Percentiles rank a stretch among this genome's conserved stretches.
phyloP scores from a whole-genome alignment of 2,797 vertebrate species.

The Prunella strophiata region DNA sequence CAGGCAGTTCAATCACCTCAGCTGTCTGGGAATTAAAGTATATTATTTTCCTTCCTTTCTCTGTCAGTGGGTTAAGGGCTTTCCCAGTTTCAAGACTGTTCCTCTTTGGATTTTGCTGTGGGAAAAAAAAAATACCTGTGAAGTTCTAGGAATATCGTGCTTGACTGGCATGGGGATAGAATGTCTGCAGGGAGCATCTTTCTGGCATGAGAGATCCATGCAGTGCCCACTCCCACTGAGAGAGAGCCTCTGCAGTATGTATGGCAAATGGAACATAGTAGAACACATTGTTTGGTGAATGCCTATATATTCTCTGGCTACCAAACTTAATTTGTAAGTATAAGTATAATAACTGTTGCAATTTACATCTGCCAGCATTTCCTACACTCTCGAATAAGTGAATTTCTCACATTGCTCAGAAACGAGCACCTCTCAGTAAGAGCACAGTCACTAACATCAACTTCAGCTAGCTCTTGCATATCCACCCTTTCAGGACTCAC shows the following conservation, averaged over 20 bases:
- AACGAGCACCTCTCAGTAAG: neutral
- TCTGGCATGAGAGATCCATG: neutral
- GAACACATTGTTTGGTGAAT: neutral
- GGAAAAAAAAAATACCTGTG: neutral
- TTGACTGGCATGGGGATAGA: neutral
- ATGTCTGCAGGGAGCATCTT: neutral
- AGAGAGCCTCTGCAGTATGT: neutral
- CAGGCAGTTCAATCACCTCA: neutral
- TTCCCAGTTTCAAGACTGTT: constrained; percentile 7
- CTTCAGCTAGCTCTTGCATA: neutral
- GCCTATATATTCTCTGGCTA: neutral
- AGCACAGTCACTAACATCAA: neutral
- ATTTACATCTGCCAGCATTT: neutral
- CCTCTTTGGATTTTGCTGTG: neutral
- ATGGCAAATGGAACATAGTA: neutral
- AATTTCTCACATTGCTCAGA: neutral
- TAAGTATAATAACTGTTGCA: neutral
- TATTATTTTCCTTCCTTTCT: neutral
- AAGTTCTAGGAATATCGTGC: neutral
- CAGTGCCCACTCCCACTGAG: neutral
- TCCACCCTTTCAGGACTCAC: neutral
- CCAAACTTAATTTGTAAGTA: neutral
- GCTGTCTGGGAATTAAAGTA: neutral
- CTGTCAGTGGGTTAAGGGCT: neutral
- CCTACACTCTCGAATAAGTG: neutral